A percentile compares a stretch with the other conserved stretches of the same genome.
Evolutionary conservation across 2,113 vertebrate species (phyloP).

Genomic region (Camarhynchus parvulus): DNA sequence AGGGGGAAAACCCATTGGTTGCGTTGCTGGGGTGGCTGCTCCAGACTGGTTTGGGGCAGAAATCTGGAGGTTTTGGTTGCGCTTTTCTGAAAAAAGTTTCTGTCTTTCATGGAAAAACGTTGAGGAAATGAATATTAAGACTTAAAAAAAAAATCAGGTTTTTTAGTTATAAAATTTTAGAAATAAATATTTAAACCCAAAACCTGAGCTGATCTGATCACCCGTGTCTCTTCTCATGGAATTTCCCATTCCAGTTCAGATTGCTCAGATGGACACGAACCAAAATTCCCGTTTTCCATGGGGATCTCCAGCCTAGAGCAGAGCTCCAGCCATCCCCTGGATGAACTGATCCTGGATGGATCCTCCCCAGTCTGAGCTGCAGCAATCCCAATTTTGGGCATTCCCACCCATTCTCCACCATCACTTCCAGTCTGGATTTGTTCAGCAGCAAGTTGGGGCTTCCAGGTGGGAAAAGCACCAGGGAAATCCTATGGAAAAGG

Average conservation of each 20-base stretch:
- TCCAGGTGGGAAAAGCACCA: neutral
- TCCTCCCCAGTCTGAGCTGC: accelerated
- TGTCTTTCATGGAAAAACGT: neutral
- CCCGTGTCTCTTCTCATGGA: neutral
- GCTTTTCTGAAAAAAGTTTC: neutral
- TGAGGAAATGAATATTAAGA: neutral
- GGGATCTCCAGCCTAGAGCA: neutral
- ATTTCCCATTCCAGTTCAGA: accelerated
- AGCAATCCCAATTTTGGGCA: accelerated
- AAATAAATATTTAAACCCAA: neutral
- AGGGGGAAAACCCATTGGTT: accelerated
- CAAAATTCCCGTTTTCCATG: accelerated
- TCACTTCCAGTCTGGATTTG: accelerated
- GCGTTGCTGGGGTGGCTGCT: neutral
- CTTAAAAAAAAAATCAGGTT: no score
- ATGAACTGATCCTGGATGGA: neutral
- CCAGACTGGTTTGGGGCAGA: neutral
- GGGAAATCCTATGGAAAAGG: accelerated
- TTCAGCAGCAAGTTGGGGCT: accelerated
- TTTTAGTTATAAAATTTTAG: neutral
- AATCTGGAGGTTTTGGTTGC: neutral
- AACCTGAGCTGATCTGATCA: neutral
- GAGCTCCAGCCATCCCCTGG: neutral
- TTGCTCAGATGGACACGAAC: accelerated
- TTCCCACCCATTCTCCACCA: accelerated